Base-by-base conservation (phyloP, 2,113 vertebrate species). In the Pitta sordida region DNA sequence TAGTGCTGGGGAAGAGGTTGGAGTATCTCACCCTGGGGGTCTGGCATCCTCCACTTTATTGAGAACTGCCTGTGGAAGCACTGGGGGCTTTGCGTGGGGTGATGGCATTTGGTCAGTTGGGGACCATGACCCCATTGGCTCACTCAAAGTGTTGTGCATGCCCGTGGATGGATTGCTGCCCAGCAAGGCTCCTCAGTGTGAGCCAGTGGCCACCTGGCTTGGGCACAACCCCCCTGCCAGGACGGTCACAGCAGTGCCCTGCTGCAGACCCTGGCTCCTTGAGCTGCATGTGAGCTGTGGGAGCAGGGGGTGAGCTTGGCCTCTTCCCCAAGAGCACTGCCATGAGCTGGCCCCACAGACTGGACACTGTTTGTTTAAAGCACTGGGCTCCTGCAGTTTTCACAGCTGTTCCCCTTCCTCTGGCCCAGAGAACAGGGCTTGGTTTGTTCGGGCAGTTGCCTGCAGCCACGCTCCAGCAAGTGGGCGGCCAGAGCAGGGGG, bases 391-490 rank as follows among this genome's bases (percentile, higher is more conserved):
- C 85, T 15, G 7, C 71, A 43, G 93, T 95, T 97, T 96, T 86
- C 83, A 87, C 95, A 83, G 74, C 96, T 95, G 78, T 88, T 94
- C 79, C 75, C 91, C 58, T 88, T 94, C 63, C 87, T 64, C 84
- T 88, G 74, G 95, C 91, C 86, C 1, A 3, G 67, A 93, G 95
- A 97, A 97, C 97, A 97, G 96, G 93, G 86, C 93, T 36, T 24
- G 74, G 69, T 95, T 98, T 97, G 97, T 98, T 97, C 89, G 5
- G 83, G 85, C 51, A 36, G 62, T 73, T 68, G 95, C 90, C 86
- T 1, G 6, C 75, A 74, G 86, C 86, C 6, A 3, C 5, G 1
- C 83, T 90, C 48, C 56, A 39, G 78, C 1, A 11, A 88, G 87
- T 4, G 9, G 64, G 94, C 12, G 3, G 90, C 48, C 5, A 26